These are phyloP conservation scores for Salvelinus alpinus DNA, from an alignment of 2,113 vertebrate species.

Conservation along the genomic window DNA sequence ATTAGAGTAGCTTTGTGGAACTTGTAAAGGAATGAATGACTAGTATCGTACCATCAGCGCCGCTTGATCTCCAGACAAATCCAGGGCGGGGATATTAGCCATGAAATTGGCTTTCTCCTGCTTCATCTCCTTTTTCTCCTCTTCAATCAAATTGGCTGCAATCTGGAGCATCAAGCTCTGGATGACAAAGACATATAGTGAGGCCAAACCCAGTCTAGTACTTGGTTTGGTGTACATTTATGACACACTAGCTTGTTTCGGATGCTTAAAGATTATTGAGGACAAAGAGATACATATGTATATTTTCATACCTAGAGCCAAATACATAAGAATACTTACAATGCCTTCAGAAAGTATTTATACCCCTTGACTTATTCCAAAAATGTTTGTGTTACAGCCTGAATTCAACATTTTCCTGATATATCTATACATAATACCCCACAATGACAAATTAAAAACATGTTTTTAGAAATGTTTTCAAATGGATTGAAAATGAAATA, in stretches of 20 bases:
- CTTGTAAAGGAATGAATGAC: slow-evolving; percentile 1
- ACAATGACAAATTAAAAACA: no score
- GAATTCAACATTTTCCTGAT: no score
- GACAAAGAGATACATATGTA: not conserved
- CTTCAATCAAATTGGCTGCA: slow-evolving; percentile 79
- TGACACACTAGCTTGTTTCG: no score
- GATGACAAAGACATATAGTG: slow-evolving; percentile 2
- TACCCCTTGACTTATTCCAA: no score
- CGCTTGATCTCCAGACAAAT: slow-evolving; percentile 73
- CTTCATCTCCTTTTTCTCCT: slow-evolving; percentile 73
- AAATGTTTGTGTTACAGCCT: no score
- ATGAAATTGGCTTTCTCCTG: slow-evolving; percentile 81
- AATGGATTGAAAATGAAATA: no score
- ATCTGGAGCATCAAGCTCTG: slow-evolving; percentile 93
- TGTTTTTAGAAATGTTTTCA: no score
- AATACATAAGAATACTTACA: no score
- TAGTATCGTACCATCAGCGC: slow-evolving; percentile 78
- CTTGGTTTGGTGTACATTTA: not conserved
- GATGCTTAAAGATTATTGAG: not conserved
- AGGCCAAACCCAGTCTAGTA: not conserved
- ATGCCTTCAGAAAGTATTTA: no score
- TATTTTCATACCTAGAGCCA: no score
- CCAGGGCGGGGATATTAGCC: slow-evolving; percentile 72
- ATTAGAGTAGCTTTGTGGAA: no score
- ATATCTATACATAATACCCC: no score